Evolutionary conservation across 2,797 vertebrate genomes (phyloP).

Genomic region (Peromyscus nudipes): DNA sequence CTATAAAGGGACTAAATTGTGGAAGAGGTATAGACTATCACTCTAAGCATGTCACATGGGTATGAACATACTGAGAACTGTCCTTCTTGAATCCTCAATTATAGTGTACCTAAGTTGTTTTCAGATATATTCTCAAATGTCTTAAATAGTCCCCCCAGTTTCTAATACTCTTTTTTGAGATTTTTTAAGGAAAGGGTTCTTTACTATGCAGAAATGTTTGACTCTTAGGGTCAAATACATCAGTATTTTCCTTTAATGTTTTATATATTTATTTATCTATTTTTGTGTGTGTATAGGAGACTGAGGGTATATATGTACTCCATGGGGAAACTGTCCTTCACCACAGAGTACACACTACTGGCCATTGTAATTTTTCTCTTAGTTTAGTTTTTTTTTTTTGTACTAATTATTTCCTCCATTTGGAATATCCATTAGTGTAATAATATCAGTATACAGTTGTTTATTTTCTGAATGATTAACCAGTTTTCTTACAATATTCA

Average conservation of each 20-base stretch:
- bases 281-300: background rate
- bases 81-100: constrained; percentile 15
- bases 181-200: background rate
- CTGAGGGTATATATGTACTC: background rate
- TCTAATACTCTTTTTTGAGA: background rate
- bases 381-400: constrained; percentile 8
- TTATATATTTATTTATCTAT: background rate
- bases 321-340: background rate
- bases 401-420: constrained; percentile 25
- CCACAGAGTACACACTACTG: background rate
- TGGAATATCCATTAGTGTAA: constrained; percentile 7
- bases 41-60: background rate
- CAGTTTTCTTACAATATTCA: constrained; percentile 28
- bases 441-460: constrained; percentile 27
- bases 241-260: constrained; percentile 12
- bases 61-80: constrained; percentile 15
- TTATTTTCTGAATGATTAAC: constrained; percentile 39
- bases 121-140: constrained; percentile 51
- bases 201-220: constrained; percentile 20
- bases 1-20: constrained; percentile 62
- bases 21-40: constrained; percentile 34
- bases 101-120: constrained; percentile 41
- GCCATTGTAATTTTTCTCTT: background rate
- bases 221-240: constrained; percentile 32
- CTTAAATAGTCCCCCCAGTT: constrained; percentile 43